Evolutionary conservation across 92 coral and sea anemone species (phyloP), one percentile per base, ranked within the genome.

Genomic region (Ricordea florida): DNA sequence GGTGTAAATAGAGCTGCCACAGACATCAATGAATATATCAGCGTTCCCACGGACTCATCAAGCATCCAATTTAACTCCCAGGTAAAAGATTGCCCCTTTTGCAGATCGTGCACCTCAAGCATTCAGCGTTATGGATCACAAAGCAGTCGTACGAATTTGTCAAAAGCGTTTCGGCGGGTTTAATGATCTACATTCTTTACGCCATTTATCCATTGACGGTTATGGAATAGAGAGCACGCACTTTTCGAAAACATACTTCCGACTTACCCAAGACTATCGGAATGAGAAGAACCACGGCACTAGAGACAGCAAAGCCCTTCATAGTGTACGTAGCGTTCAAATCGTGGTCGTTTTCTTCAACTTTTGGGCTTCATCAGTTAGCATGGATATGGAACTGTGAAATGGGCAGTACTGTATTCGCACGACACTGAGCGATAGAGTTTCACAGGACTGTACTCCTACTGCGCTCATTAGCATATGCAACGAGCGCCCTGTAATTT

Each of bases 381-480:
- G 81, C 55, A 74, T 70, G 38, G 66, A 69, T 59, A 70, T 80
- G 36, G 69, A 75, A 74, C 81, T 66, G 64, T 68, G 76, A 76
- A 79, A 78, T n/a, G n/a, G n/a, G n/a, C n/a, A 59, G 96, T 82
- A 83, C 89, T 78, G 89, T 88, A 71, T 81, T 76, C 86, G 53
- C 85, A 69, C 86, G 47, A 51, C 74, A 72, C 87, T 44, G 78
- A 79, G 85, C 90, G 90, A 89, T 85, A 90, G 88, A 86, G 84
- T 90, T 86, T 78, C 96, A 81, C 83, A 57, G 63, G 28, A 62
- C 71, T 73, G 25, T 34, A 50, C 80, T 71, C 74, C 79, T 37
- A 83, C 79, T 66, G 72, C 37, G 66, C 56, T 82, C 49, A 90
- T 91, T 91, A 78, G 93, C 97, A 91, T 73, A 73, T 73, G 57